Base-by-base conservation (phyloP, 2,797 vertebrate species). In the Ficedula albicollis region DNA sequence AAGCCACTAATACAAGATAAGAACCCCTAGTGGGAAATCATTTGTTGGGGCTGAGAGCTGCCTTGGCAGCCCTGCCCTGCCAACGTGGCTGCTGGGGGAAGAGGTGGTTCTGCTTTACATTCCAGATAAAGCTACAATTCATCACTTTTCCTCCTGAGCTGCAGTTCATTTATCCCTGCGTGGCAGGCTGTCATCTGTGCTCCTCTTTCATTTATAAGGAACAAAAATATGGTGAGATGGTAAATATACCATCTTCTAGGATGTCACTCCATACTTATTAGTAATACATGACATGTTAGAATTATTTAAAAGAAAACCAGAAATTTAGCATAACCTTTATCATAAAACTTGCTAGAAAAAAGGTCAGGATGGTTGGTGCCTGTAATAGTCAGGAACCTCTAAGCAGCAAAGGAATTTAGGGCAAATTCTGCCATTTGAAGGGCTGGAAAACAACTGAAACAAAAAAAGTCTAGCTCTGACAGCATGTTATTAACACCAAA, bases 31-130 rank as follows among this genome's bases (percentile, higher is more conserved):
- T 1, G 4, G n/a, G 49, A 69, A 92, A 29, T 63, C 14, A 72
- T 93, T 72, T 84, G 64, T 78, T 84, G 93, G 54, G 49, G 48
- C 58, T 58, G 38, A 92, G n/a, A 48, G 14, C 27, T 30, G 58
- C 54, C 55, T 72, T 46, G 62, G 78, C 81, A 89, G 68, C 41
- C 49, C 52, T 26, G 48, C 64, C 69, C 58, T 81, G 79, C 56
- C 8, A 4, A 1, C 0, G 2, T 7, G 22, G 44, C 54, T 4
- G 1, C 66, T 62, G 62, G 20, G 32, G 48, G 70, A 55, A 66
- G 26, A 92, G 74, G 56, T 17, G 30, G 27, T 6, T 36, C 41
- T 60, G 34, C 63, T 93, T 54, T 80, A n/a, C 52, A 43, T 6
- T 20, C 51, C 9, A 74, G 63, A 52, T 90, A 84, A 55, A 0